phyloP scores from a whole-genome alignment of 2,113 vertebrate species.

The Himantopus leucocephalus region DNA sequence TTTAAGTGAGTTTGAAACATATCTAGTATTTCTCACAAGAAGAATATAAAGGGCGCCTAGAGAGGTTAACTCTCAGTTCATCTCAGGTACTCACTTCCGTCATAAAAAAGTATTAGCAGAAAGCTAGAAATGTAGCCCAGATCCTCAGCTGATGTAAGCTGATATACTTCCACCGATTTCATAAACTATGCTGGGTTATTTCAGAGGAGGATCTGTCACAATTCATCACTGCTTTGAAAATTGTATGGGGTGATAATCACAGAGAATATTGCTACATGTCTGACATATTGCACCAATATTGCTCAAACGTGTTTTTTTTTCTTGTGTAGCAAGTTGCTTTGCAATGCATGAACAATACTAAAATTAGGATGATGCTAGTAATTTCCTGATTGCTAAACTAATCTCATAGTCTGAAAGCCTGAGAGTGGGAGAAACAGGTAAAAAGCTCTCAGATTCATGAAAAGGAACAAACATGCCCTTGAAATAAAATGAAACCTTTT shows the following conservation, averaged over 20 bases:
- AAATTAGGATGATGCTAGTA: constrained; percentile 45
- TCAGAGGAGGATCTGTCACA: constrained; percentile 50
- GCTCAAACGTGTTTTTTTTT: constrained; percentile 25
- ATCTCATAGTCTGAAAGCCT: neutral
- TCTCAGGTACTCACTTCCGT: neutral
- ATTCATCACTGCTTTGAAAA: constrained; percentile 64
- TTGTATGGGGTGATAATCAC: constrained; percentile 63
- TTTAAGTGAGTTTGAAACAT: neutral
- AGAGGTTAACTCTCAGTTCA: neutral
- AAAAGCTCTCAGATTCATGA: neutral
- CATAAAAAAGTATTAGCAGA: constrained; percentile 9
- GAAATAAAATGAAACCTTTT: neutral
- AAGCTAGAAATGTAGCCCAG: constrained; percentile 25
- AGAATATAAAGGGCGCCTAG: neutral
- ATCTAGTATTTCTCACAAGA: neutral
- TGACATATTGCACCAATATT: constrained; percentile 69
- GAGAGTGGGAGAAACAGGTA: neutral
- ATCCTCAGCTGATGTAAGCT: constrained; percentile 32
- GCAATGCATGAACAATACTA: constrained; percentile 39
- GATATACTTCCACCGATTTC: constrained; percentile 39
- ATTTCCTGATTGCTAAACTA: constrained; percentile 42
- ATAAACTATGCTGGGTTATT: constrained; percentile 48
- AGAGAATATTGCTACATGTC: constrained; percentile 55
- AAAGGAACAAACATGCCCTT: neutral
- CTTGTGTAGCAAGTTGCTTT: constrained; percentile 8